These are phyloP conservation scores for Cheilosia urbana DNA, from an alignment of 2,888 invertebrate genomes.

Conservation along the genomic window DNA sequence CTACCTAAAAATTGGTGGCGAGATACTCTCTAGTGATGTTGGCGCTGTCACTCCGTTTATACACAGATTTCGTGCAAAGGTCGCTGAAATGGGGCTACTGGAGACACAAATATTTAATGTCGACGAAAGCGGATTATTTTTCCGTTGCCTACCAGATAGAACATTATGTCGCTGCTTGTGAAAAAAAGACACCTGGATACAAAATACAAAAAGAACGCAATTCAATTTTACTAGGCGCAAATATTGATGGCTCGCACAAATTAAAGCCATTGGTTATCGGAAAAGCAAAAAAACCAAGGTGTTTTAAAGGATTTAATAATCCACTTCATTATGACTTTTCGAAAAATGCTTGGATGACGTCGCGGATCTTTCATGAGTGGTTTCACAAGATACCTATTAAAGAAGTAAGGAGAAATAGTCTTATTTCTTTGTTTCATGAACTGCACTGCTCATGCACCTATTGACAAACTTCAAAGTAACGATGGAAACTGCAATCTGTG, in stretches of 20 bases:
- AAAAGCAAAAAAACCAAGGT: slow-evolving; percentile 39
- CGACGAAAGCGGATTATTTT: too few species aligned
- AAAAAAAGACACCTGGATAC: too few species aligned
- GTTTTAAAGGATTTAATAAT: slow-evolving; percentile 34
- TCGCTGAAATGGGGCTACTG: slow-evolving; percentile 41
- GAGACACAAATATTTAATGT: too few species aligned
- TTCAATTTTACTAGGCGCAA: slow-evolving; percentile 32
- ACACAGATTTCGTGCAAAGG: slow-evolving; percentile 25
- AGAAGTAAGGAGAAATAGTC: slow-evolving; percentile 25
- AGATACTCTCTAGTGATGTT: slow-evolving; percentile 22
- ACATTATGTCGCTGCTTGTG: too few species aligned
- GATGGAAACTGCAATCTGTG: too few species aligned
- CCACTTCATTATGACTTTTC: slow-evolving; percentile 75
- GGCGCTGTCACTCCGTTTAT: slow-evolving; percentile 4
- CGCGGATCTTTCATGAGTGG: slow-evolving; percentile 17
- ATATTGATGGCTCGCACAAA: slow-evolving; percentile 32
- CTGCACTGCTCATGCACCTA: neutral
- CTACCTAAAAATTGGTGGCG: slow-evolving; percentile 15
- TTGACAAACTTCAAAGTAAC: too few species aligned
- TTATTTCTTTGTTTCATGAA: slow-evolving; percentile 2
- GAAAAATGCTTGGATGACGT: slow-evolving; percentile 36
- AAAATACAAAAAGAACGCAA: too few species aligned
- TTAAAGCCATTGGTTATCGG: slow-evolving; percentile 32
- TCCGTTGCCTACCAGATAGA: too few species aligned
- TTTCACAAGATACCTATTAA: slow-evolving; percentile 43